A percentile compares a stretch with the other conserved stretches of the same genome.
Evolutionary conservation across 1,140 invertebrate species (phyloP).

Genomic region (Wasmannia auropunctata): DNA sequence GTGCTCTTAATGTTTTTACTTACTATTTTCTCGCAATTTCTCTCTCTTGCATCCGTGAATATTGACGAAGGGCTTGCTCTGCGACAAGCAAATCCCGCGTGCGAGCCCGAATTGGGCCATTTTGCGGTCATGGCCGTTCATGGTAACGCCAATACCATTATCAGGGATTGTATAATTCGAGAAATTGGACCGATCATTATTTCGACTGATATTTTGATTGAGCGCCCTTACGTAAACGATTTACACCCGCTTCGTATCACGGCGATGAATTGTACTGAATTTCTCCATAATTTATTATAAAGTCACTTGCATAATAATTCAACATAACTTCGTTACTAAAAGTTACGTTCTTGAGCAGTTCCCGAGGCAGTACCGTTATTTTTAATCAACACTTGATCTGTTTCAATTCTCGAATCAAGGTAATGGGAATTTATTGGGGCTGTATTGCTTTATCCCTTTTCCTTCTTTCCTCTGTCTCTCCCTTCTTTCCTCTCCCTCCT

Average conservation of each 20-base stretch:
- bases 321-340: neutral
- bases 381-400: neutral
- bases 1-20: neutral
- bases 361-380: neutral
- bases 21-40: slow-evolving; percentile 4
- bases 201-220: neutral
- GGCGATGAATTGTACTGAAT: neutral
- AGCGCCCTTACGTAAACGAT: neutral
- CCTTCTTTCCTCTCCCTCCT: neutral
- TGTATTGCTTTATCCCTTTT: too few species aligned
- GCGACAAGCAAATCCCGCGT: neutral
- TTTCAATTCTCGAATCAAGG: neutral
- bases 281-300: neutral
- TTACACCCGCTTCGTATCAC: neutral
- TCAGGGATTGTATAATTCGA: slow-evolving; percentile 25
- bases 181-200: slow-evolving; percentile 18
- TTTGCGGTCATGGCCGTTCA: neutral
- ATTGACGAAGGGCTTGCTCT: neutral
- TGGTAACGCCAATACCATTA: slow-evolving; percentile 15
- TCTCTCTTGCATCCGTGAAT: neutral
- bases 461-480: neutral
- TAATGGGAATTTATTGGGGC: too few species aligned
- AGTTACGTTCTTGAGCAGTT: neutral
- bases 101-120: slow-evolving; percentile 4
- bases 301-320: neutral